phyloP scores from a whole-genome alignment of 2,797 vertebrate genomes.

The Galagoides demidoff region DNA sequence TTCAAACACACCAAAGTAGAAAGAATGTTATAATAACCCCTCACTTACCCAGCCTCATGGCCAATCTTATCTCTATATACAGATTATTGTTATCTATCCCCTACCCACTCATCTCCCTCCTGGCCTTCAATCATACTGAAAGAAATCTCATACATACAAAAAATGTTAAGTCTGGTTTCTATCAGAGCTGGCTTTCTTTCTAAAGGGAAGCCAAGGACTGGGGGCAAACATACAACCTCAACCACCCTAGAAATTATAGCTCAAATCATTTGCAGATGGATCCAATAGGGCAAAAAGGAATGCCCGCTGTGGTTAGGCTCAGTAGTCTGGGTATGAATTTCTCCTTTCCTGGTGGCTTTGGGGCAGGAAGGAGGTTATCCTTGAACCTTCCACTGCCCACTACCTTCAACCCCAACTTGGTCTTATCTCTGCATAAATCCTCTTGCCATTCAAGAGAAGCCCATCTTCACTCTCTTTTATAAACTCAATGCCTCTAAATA shows the following conservation, averaged over 20 bases:
- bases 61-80: neutral
- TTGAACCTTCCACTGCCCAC: neutral
- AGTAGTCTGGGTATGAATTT: neutral
- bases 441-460: neutral
- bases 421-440: neutral
- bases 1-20: neutral
- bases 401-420: neutral
- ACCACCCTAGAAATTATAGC: neutral
- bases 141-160: neutral
- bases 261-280: neutral
- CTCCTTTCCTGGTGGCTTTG: neutral
- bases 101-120: neutral
- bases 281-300: neutral
- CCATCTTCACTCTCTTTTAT: neutral
- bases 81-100: neutral
- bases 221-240: neutral
- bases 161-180: slow-evolving; percentile 11
- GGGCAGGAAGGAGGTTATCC: neutral
- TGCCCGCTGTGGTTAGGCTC: neutral
- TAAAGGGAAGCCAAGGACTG: neutral
- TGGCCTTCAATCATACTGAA: neutral
- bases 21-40: neutral
- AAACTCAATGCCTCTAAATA: neutral
- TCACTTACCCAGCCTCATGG: neutral
- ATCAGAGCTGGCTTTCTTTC: neutral